phyloP scores from a whole-genome alignment of 2,797 vertebrate species.

The Dicrostonyx torquatus region DNA sequence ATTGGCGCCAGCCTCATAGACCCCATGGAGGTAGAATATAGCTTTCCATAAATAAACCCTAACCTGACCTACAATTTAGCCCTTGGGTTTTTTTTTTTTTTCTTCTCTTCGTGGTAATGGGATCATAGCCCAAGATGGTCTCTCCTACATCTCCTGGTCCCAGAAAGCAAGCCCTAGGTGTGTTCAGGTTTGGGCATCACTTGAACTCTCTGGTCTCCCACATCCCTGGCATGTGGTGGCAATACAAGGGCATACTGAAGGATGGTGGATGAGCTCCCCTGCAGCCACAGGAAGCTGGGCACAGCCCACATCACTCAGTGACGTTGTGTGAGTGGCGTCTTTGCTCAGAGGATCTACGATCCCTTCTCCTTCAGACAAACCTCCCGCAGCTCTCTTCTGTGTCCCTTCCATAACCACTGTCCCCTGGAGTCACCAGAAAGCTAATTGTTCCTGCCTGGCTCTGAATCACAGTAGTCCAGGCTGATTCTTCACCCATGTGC shows the following conservation, averaged over 20 bases:
- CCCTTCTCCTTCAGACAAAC: neutral
- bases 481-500: neutral
- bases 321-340: neutral
- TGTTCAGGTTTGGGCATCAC: neutral
- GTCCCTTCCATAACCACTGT: neutral
- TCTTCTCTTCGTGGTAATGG: neutral
- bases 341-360: neutral
- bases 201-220: neutral
- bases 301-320: neutral
- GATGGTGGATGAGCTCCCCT: neutral
- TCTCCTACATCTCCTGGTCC: neutral
- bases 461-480: neutral
- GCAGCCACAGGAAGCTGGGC: rapidly evolving
- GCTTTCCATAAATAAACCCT: constrained; percentile 74
- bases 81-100: neutral
- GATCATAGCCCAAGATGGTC: constrained; percentile 32
- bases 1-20: constrained; percentile 59
- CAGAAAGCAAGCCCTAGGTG: constrained; percentile 27
- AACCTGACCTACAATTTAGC: constrained; percentile 69
- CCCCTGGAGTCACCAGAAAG: neutral
- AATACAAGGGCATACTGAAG: neutral
- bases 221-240: neutral
- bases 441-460: neutral
- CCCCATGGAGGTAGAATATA: constrained; percentile 71
- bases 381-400: neutral